Conservation (phyloP, 2,888 invertebrate genomes). For the Chrysolina americana region DNA sequence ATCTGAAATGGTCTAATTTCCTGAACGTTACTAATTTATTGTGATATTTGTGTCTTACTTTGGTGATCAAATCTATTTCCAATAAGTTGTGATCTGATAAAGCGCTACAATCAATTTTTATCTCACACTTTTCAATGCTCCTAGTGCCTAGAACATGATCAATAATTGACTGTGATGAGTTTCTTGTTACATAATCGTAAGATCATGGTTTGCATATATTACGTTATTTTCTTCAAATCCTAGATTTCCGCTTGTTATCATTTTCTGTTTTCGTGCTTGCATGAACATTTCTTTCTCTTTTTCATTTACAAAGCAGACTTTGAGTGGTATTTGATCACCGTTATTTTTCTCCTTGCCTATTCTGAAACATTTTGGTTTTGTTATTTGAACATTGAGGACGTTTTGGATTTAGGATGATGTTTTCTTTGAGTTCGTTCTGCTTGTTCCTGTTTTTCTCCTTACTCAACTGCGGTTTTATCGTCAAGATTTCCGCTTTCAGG, state of each 20-base stretch:
- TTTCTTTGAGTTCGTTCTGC: not conserved
- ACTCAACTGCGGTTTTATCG: constrained; percentile 6
- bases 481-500: not conserved
- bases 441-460: constrained; percentile 10
- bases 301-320: constrained; percentile 18
- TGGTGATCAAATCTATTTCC: constrained; percentile 22
- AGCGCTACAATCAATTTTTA: constrained; percentile 23
- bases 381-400: no score
- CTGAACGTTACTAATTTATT: constrained; percentile 7
- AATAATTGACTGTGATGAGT: constrained; percentile 22
- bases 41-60: constrained; percentile 14
- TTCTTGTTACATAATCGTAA: constrained; percentile 11
- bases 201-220: constrained; percentile 21
- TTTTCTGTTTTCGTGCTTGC: constrained; percentile 13
- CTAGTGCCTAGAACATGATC: constrained; percentile 25
- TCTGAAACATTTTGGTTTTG: not conserved
- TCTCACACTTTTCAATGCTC: constrained; percentile 21
- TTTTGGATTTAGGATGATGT: no score
- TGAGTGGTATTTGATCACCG: constrained; percentile 11
- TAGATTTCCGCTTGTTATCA: constrained; percentile 20
- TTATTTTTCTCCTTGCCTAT: constrained; percentile 17
- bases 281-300: constrained; percentile 22
- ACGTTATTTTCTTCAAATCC: constrained; percentile 18
- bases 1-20: constrained; percentile 25
- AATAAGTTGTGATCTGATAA: constrained; percentile 25